Evolutionary conservation across 2,888 invertebrate species (phyloP), one percentile per base, ranked within the genome.

Genomic region (Pachydiplax longipennis): DNA sequence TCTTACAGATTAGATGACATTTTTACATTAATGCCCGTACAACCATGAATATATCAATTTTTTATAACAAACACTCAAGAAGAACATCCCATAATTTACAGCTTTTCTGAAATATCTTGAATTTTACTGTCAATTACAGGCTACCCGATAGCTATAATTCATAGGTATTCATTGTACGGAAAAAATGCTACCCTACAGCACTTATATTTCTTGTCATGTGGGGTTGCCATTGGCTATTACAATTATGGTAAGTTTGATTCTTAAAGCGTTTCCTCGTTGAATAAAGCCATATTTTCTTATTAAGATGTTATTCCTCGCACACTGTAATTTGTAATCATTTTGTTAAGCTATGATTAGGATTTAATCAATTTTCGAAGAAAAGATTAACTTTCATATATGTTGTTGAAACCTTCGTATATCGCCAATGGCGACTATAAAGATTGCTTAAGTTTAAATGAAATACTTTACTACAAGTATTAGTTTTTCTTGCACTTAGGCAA

Each of bases 151-250:
- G 97, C 96, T 12, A 93, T 96, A 35, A 92, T 97, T 90, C 96
- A 97, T 93, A 95, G 96, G 90, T 94, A 94, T 91, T 94, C 94
- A 87, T 92, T 97, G 2, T 95, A 95, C 92, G 95, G 95, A 25
- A 95, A 95, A 92, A 93, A 94, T 80, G 94, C 95, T 25, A 92
- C 93, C 35, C 90, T 95, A 58, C 97, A 98, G 93, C 97, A 98
- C 93, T 90, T 96, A 15, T 98, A 95, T 94, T 98, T 98, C 93
- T 95, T 96, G 12, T 37, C 95, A 0, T 95, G 95, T 91, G 98
- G 99, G 22, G 93, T 98, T 8, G 94, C 95, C 2, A 94, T 99
- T 92, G 97, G 97, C 90, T 96, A 96, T 92, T 98, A 97, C 94
- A 99, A 99, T 93, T 99, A 98, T 95, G 98, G 98, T 95, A 94